Evolutionary conservation across 2,797 vertebrate genomes (phyloP).

Genomic region (Echeneis naucrates): DNA sequence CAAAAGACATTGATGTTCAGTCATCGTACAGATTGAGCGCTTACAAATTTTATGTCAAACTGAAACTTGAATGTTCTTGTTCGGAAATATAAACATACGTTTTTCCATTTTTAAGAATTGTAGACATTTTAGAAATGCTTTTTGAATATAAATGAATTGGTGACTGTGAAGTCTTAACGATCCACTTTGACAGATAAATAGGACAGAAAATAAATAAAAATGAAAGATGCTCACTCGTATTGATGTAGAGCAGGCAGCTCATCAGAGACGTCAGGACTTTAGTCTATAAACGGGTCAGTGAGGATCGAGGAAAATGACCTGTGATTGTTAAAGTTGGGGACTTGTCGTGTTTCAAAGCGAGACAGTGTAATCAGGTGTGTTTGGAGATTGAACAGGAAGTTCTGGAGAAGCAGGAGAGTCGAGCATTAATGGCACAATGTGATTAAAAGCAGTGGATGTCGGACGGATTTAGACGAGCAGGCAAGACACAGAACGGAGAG

Average conservation of each 20-base stretch:
- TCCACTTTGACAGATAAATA: too few relatives aligned
- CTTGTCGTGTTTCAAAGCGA: too few relatives aligned
- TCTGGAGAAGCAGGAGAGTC: constrained; percentile 9
- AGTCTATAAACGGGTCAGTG: too few relatives aligned
- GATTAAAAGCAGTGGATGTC: constrained; percentile 15
- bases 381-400: not conserved
- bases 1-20: not conserved
- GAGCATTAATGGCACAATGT: constrained; percentile 9
- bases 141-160: too few relatives aligned
- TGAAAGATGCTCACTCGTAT: too few relatives aligned
- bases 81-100: not conserved
- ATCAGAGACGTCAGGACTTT: too few relatives aligned
- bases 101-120: not conserved
- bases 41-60: not conserved
- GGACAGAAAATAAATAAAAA: too few relatives aligned
- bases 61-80: not conserved
- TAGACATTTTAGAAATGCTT: too few relatives aligned
- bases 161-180: too few relatives aligned
- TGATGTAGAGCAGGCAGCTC: too few relatives aligned
- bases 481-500: accelerated
- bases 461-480: not conserved
- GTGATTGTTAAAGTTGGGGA: too few relatives aligned
- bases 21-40: not conserved
- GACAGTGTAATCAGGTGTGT: not conserved
- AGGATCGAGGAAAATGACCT: too few relatives aligned